Conservation (phyloP, 2,797 vertebrate genomes). For the Pseudochaenichthys georgianus region DNA sequence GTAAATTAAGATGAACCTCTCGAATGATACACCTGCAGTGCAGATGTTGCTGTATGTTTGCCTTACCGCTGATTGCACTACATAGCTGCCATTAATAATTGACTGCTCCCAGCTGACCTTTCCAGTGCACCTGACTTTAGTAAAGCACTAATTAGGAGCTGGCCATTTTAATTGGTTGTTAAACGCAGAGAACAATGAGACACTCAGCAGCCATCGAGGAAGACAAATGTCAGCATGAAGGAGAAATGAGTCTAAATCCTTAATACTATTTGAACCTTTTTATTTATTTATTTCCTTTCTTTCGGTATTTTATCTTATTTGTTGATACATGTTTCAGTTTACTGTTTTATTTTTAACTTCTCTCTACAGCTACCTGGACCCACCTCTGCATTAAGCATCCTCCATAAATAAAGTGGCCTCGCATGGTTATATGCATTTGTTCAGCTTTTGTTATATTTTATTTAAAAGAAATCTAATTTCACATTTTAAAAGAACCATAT, state of each 20-base stretch:
- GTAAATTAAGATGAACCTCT: not conserved
- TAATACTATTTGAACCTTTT: no score
- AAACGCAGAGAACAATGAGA: conserved; percentile 37
- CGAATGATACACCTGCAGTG: not conserved
- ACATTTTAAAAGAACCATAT: not conserved
- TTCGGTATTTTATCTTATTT: no score
- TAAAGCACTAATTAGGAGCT: conserved; percentile 43
- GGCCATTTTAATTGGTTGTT: conserved; percentile 24
- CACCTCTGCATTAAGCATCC: no score
- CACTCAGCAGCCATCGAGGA: conserved; percentile 22
- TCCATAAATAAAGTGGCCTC: no score
- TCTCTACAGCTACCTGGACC: no score
- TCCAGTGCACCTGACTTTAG: conserved; percentile 41
- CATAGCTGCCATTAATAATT: conserved; percentile 36
- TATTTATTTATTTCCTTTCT: no score
- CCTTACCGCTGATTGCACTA: conserved; percentile 21
- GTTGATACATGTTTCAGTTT: no score
- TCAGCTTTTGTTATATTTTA: no score
- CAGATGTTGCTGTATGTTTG: not conserved
- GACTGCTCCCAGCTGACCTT: conserved; percentile 42
- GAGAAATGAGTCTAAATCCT: not conserved
- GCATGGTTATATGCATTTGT: no score
- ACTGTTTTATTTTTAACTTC: no score
- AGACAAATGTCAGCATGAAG: conserved; percentile 31
- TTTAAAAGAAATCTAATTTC: not conserved